Base-by-base conservation (phyloP, 2,113 vertebrate genomes). In the Limanda limanda region DNA sequence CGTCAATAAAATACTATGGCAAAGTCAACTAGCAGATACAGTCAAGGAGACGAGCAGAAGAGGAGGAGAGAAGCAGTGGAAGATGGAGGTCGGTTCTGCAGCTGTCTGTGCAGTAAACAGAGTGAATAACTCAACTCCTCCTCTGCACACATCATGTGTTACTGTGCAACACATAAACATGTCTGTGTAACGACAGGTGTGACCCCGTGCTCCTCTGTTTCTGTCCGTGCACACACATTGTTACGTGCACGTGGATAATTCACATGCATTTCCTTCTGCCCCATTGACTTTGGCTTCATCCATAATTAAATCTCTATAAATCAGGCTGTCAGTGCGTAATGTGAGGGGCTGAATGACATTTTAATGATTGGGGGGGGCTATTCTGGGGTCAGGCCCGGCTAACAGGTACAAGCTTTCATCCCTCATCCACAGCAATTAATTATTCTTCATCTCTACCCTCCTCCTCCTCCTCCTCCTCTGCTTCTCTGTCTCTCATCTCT, bases 241-340 rank as follows among this genome's bases (percentile, higher is more conserved):
- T 63, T 11, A 35, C 27, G 72, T 58, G 57, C 15, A 56, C 2
- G 13, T 64, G 79, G 74, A 23, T n/a, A 68, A 55, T 77, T 20
- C n/a, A 18, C 76, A 18, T 51, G 55, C 42, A 27, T 40, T 60
- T 11, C 54, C 40, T 61, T 21, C 63, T 76, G 45, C 40, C 12
- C 60, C 62, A 40, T 6, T 78, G 81, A 79, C 84, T 79, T 79
- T 71, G 64, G 21, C 24, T 68, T 84, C 68, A 90, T 90, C 57
- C 61, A 90, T 87, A 78, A 88, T 87, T 88, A 67, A 88, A 74
- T 47, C 18, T 42, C 2, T 71, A 81, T 83, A 70, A 83, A 79
- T 88, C 84, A 86, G 40, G 4, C 48, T 79, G 86, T 74, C 89
- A 81, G 58, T 10, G 63, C 65, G 58, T 76, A 45, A 81, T 45